Evolutionary conservation across 30 jellyfish, hydroid and myxozoan genomes (phyloP), one percentile per base, ranked within the genome.

Genomic region (Hydra vulgaris): DNA sequence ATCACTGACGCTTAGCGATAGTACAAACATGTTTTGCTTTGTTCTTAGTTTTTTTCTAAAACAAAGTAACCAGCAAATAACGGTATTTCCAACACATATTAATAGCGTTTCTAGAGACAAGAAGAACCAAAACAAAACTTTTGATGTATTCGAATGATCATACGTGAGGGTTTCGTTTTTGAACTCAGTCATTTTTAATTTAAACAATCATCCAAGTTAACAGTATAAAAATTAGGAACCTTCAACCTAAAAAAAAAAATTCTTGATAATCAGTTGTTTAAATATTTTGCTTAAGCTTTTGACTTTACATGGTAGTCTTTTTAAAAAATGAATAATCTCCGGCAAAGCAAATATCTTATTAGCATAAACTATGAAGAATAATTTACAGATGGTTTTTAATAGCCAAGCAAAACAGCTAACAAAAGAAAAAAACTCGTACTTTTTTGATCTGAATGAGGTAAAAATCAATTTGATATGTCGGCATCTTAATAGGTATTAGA

Each of bases 1-100:
- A 21, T 83, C 90, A 69, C 88, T 74, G 23, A 83, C 54, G 18
- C 87, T 54, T 21, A 83, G 27, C 20, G 90, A 83, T 15, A 83
- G 18, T 1, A 83, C 90, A 24, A 83, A 83, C 26, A 23, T 40
- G 40, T 83, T 83, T n/a, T 74, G 85, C 20, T 83, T 25, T 26
- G 85, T 27, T 66, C 87, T 15, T 27, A 83, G 21, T 12, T 54
- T 20, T 56, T 61, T 54, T n/a, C 74, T 70, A 66, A 24, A 23
- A 1, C 66, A 18, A 21, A 83, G 76, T 21, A 83, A 52, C 90
- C 90, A 83, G 20, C 81, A 74, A 54, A 83, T 55, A 56, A 83
- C 15, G 0, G 69, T 74, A 56, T 83, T 83, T 1, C 72, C 90
- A 0, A 66, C 1, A 24, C 76, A n/a, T 27, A 83, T 83, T 8